Base-by-base conservation (phyloP, 2,797 vertebrate genomes). In the Molossus alvarezi region DNA sequence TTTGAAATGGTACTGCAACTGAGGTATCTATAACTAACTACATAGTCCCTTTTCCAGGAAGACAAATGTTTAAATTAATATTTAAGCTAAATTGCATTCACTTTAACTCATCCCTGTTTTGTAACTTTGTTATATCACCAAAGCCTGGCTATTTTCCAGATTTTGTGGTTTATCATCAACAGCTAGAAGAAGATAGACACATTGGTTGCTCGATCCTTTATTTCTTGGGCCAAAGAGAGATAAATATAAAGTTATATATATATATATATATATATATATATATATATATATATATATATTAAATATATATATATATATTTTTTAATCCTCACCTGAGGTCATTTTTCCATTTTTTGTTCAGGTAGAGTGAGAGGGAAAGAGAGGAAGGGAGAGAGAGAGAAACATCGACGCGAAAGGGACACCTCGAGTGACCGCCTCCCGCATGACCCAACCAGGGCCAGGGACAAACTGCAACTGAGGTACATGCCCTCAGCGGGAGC, bases 51-150 rank as follows among this genome's bases (percentile, higher is more conserved):
- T 85, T 92, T 60, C 79, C 57, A 73, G 64, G n/a, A 92, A 85
- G 58, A 81, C 0, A 65, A 65, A 89, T 41, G 20, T 71, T 91
- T 91, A 82, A 73, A 91, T 88, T 75, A 82, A 73, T 62, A 94
- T 48, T 81, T 88, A 64, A 85, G 85, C 21, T 72, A 79, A 94
- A 67, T 73, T 48, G 27, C 14, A 90, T 90, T 60, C 37, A 57
- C 33, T 80, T 83, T 45, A 53, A 55, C 69, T 92, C 41, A 23
- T 65, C 65, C 25, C 23, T 13, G 58, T 83, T 92, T 92, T 87
- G 82, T 76, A 88, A 91, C 51, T 95, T 89, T 58, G 57, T 89
- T 55, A 64, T 23, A 88, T 60, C 14, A 48, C 45, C 29, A 58
- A 84, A 92, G 27, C 29, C 64, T 14, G 23, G 21, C 45, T 76